These are phyloP conservation scores for Gymnoscopelus microlampas DNA, from an alignment of 2,797 vertebrate genomes.

Conservation along the genomic window DNA sequence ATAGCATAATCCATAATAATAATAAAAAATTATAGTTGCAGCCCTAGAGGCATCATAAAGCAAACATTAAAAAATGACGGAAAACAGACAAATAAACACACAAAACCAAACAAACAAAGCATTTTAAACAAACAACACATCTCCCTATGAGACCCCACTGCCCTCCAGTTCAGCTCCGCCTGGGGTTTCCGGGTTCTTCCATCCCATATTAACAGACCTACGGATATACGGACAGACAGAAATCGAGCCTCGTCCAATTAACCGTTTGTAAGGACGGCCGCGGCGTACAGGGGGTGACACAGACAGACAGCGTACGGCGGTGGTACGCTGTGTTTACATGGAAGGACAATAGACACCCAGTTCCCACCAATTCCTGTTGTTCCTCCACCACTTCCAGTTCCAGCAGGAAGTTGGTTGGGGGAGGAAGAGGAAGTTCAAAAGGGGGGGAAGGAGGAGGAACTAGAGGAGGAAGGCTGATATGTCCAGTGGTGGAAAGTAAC, in stretches of 20 bases:
- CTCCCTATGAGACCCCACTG: constrained; percentile 38
- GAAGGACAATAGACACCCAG: constrained; percentile 77
- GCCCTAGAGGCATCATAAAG: too few species aligned
- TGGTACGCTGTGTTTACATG: constrained; percentile 67
- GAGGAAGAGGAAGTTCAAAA: constrained; percentile 59
- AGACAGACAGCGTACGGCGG: constrained; percentile 61
- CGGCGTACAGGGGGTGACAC: constrained; percentile 62
- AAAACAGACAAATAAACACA: too few species aligned
- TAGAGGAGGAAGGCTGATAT: constrained; percentile 49
- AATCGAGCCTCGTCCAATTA: constrained; percentile 62
- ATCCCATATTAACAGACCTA: constrained; percentile 59
- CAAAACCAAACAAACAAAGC: too few species aligned
- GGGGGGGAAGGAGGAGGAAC: constrained; percentile 35
- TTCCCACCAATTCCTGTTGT: constrained; percentile 80
- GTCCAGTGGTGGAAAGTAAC: too few species aligned
- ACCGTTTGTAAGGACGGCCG: constrained; percentile 69
- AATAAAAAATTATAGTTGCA: too few species aligned
- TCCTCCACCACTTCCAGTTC: constrained; percentile 70
- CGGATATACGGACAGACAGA: constrained; percentile 57
- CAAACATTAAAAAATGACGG: too few species aligned
- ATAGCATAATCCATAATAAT: too few species aligned
- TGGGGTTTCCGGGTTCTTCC: constrained; percentile 29
- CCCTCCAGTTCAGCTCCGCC: constrained; percentile 39
- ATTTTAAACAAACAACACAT: background rate
- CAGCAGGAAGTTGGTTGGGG: constrained; percentile 64